Percentiles rank a stretch among this genome's conserved stretches.
These are phyloP conservation scores for Acipenser oxyrinchus DNA, from an alignment of 2,797 vertebrate genomes.

Conservation along the genomic window DNA sequence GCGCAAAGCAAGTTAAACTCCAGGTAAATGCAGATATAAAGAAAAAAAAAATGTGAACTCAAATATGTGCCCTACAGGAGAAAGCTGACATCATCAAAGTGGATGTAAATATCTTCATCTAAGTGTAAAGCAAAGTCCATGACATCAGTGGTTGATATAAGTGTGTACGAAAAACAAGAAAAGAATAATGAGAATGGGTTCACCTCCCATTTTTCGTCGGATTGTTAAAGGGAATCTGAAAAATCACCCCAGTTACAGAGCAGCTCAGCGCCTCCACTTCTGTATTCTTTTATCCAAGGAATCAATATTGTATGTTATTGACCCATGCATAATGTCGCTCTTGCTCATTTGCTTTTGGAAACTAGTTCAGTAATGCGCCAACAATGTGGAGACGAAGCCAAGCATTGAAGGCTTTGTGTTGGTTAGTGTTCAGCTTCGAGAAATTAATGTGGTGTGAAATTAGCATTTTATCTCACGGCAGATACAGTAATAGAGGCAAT, in stretches of 20 bases:
- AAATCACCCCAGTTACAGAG: constrained; percentile 52
- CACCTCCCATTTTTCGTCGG: too few species aligned
- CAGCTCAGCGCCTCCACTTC: constrained; percentile 46
- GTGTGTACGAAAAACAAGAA: too few species aligned
- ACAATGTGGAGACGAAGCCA: constrained; percentile 81
- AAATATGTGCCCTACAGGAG: too few species aligned
- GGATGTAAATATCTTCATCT: too few species aligned
- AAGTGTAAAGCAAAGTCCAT: too few species aligned
- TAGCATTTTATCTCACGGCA: constrained; percentile 99
- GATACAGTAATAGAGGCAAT: constrained; percentile 98
- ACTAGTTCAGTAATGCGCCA: constrained; percentile 53
- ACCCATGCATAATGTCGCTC: constrained; percentile 84
- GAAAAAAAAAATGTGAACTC: too few species aligned
- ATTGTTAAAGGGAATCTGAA: constrained; percentile 42
- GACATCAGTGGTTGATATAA: too few species aligned
- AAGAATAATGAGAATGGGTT: too few species aligned
- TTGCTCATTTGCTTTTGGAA: constrained; percentile 60
- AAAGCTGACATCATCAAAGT: too few species aligned
- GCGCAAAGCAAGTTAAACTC: too few species aligned
- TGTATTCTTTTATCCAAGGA: constrained; percentile 70
- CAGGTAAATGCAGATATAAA: too few species aligned
- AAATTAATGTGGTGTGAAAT: constrained; percentile 99
- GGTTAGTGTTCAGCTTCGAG: constrained; percentile 97
- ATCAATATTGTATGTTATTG: constrained; percentile 91
- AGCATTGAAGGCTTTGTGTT: constrained; percentile 82